Evolutionary conservation across 2,113 vertebrate genomes (phyloP), one percentile per base, ranked within the genome.

Genomic region (Alouatta palliata): DNA sequence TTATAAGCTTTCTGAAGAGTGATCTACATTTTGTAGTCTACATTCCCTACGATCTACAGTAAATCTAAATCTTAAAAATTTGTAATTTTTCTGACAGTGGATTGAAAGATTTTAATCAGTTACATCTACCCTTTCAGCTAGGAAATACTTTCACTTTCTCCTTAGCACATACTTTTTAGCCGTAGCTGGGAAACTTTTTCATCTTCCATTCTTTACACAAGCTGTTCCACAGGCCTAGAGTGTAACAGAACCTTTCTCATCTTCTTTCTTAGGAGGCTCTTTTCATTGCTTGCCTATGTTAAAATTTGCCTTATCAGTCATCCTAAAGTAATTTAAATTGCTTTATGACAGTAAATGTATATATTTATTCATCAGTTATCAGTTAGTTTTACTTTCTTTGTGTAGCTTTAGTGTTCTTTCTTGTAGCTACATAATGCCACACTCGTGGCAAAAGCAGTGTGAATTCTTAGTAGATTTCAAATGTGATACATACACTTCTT

Each of bases 391-490:
- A 64, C 17, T 95, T 92, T 47, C 21, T 90, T 91, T 95, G 70
- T 92, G 14, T 90, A 73, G n/a, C 45, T 87, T 45, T 40, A 76
- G 3, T 73, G 47, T 79, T 95, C n/a, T 64, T 96, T 80, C 27
- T 91, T 52, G 20, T 81, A 93, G 73, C 47, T 97, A 2, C 23
- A 19, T 79, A 77, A 20, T 61, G 49, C 43, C 81, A 86, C 86
- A 49, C 61, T 91, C 91, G 23, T 40, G 77, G 52, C 30, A 88
- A 80, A 87, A 66, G 20, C 56, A 75, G 4, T 87, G 4, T 77
- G 58, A 91, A 56, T 93, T 84, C 68, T 97, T 94, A 56, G 32
- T 83, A 87, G 47, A 91, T 94, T 90, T 91, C 87, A 93, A 97
- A 84, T 92, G 25, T 70, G n/a, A 54, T 54, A 40, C 25, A 25